Conservation (phyloP, 2,797 vertebrate species). For the Austrolebias charrua region DNA sequence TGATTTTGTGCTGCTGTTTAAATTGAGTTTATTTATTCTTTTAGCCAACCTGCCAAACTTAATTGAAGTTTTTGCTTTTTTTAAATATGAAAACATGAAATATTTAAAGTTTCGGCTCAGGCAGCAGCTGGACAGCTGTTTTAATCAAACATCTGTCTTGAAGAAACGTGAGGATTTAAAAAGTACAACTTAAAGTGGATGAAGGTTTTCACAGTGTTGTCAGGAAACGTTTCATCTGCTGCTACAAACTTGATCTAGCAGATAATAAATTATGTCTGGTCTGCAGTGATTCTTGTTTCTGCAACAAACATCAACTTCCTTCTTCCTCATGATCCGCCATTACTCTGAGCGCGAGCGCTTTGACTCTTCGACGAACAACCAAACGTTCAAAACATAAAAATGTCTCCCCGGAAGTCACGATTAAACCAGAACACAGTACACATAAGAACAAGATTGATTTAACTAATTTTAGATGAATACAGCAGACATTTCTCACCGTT, state of each 20-base stretch:
- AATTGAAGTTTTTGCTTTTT: too few species aligned
- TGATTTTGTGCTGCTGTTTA: too few species aligned
- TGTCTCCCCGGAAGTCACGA: neutral
- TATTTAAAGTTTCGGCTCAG: too few species aligned
- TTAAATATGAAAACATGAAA: too few species aligned
- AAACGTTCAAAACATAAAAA: neutral
- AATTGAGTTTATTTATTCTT: too few species aligned
- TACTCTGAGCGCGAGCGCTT: neutral
- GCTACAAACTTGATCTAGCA: too few species aligned
- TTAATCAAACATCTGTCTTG: slow-evolving; percentile 16
- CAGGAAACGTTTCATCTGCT: too few species aligned
- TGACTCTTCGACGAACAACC: neutral
- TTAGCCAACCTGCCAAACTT: too few species aligned
- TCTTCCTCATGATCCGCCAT: slow-evolving; percentile 47
- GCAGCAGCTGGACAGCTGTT: neutral
- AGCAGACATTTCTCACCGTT: slow-evolving; percentile 41
- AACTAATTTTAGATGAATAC: neutral
- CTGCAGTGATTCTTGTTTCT: too few species aligned
- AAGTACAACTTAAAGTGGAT: too few species aligned
- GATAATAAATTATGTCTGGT: too few species aligned
- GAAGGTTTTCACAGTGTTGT: too few species aligned
- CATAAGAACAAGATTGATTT: neutral
- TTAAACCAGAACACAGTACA: rapidly evolving
- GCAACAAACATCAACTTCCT: slow-evolving; percentile 43
- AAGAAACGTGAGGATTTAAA: neutral